Percentiles rank a stretch among this genome's conserved stretches.
phyloP scores from a whole-genome alignment of 2,113 vertebrate species.

The Ceuthmochares aereus region DNA sequence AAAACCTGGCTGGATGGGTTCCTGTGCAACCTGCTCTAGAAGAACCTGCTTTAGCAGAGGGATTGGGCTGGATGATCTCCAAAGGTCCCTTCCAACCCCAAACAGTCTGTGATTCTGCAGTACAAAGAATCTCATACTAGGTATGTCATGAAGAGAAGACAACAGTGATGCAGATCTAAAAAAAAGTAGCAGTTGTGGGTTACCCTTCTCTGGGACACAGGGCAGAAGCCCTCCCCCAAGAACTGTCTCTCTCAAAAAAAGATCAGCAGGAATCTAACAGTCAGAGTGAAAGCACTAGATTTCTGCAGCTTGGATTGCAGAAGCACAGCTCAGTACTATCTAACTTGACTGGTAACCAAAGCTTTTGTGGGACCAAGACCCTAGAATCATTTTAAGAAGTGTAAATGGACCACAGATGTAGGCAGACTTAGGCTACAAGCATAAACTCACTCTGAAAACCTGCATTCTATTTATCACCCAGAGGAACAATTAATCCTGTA shows the following conservation, averaged over 20 bases:
- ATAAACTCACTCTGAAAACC: background rate
- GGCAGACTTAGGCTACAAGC: background rate
- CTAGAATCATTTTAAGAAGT: background rate
- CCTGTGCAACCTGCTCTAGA: too few species aligned
- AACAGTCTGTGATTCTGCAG: too few species aligned
- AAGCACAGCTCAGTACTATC: background rate
- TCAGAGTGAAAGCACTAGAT: background rate
- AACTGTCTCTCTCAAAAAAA: background rate
- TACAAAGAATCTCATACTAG: background rate
- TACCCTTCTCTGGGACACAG: background rate
- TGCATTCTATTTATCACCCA: background rate
- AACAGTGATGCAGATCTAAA: background rate
- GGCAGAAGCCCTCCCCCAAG: background rate
- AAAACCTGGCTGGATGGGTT: too few species aligned
- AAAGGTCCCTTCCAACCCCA: too few species aligned
- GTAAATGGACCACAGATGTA: fast-evolving
- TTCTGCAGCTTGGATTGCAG: background rate
- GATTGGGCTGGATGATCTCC: too few species aligned
- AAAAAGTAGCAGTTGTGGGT: background rate
- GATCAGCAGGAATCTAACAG: background rate
- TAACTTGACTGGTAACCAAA: background rate
- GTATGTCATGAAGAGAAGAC: background rate
- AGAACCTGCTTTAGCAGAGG: too few species aligned
- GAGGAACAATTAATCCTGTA: background rate
- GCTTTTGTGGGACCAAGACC: background rate